Conservation (phyloP, 2,888 invertebrate genomes). For the Xylota segnis region DNA sequence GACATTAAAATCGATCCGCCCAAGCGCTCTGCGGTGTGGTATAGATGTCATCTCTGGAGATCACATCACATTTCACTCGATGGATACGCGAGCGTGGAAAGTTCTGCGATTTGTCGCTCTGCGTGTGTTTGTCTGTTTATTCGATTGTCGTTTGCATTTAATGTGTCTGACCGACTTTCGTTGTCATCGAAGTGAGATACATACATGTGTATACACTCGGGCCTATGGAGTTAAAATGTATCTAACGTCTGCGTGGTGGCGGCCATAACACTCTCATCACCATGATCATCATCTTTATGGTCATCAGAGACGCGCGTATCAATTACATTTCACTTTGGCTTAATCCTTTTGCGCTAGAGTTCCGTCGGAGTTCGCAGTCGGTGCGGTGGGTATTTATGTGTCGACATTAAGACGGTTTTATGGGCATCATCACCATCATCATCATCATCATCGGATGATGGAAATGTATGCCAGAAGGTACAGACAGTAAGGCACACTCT, state of each 20-base stretch:
- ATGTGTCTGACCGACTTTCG: conserved; percentile 73
- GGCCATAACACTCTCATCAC: conserved; percentile 69
- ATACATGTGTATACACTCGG: no score
- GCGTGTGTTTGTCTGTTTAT: conserved; percentile 16
- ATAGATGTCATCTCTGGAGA: conserved; percentile 39
- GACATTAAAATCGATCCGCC: conserved; percentile 72
- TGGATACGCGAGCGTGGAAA: conserved; percentile 43
- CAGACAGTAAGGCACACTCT: neutral
- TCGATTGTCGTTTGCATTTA: conserved; percentile 67
- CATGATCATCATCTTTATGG: conserved; percentile 69
- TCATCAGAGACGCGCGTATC: conserved; percentile 60
- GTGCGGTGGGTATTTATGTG: conserved; percentile 35
- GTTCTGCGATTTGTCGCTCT: conserved; percentile 31
- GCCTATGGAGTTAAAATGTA: conserved; percentile 1
- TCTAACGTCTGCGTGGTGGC: conserved; percentile 45
- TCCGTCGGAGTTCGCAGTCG: neutral
- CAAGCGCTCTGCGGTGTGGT: conserved; percentile 35
- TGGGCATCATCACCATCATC: conserved; percentile 52
- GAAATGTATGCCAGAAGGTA: neutral
- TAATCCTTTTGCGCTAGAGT: conserved; percentile 51
- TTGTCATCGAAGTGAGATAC: conserved; percentile 5
- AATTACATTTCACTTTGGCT: conserved; percentile 63
- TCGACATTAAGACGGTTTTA: conserved; percentile 53
- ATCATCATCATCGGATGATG: conserved; percentile 18
- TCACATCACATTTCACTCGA: conserved; percentile 44